Base-by-base conservation (phyloP, 2,888 invertebrate genomes). In the Megaustenia siamemsis region DNA sequence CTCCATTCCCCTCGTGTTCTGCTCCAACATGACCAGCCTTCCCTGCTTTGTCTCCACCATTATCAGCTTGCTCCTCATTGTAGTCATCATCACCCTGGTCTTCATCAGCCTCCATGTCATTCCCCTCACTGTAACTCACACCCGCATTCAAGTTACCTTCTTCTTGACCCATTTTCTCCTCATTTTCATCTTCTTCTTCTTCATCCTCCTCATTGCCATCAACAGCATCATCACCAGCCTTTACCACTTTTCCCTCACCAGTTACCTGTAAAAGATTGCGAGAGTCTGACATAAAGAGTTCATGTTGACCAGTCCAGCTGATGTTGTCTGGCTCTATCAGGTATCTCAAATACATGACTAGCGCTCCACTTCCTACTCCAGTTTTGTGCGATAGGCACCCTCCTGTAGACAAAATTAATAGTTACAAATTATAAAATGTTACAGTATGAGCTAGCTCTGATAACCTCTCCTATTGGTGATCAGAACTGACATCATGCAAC, bases 371-470 rank as follows among this genome's bases (percentile, higher is more conserved):
- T 5, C 92, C 93, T 43, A 93, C 93, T 8, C 92, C 93, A 24
- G 93, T 93, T 87, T 93, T 93, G 87, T 93, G 93, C 12, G 92
- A 88, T 49, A 92, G 85, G 87, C 93, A 93, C 21, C 92, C 92
- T 88, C 88, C 93, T 83, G 83, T 8, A 49, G 66, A 80, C 40
- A 63, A 28, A 28, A 10, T n/a, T 28, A 66, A 15, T 15, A 12
- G 32, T 8, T 10, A 40, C 28, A 38, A 38, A 40, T 69, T 40
- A 18, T 69, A 18, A 69, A 8, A 69, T 40, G 38, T 77, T 77
- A 35, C 24, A n/a, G n/a, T n/a, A n/a, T n/a, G n/a, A n/a, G n/a
- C n/a, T n/a, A n/a, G n/a, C n/a, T n/a, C n/a, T n/a, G n/a, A n/a
- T n/a, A n/a, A n/a, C n/a, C n/a, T n/a, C n/a, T n/a, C n/a, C n/a